A percentile compares a stretch with the other conserved stretches of the same genome.
phyloP scores from a whole-genome alignment of 2,888 invertebrate species.

The Ctena decussata region DNA sequence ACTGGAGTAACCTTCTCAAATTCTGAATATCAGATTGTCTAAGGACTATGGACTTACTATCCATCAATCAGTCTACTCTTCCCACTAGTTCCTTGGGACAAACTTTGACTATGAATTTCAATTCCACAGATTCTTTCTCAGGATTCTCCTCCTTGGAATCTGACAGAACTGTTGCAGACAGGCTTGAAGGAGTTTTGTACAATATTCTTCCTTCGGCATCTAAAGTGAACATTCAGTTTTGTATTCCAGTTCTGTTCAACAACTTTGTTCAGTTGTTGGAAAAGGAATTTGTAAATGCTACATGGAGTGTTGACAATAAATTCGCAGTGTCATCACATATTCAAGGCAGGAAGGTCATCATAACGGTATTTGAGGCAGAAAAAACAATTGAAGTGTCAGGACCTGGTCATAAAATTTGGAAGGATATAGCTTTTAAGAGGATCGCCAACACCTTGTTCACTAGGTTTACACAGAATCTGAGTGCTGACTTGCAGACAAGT shows the following conservation, averaged over 20 bases:
- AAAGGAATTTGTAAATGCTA: neutral
- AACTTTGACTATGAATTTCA: neutral
- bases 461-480: neutral
- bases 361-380: neutral
- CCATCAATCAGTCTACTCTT: no score
- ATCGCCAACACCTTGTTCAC: neutral
- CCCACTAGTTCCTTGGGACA: neutral
- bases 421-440: neutral
- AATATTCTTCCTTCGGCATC: neutral
- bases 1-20: no score
- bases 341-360: neutral
- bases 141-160: neutral
- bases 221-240: neutral
- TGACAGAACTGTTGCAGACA: neutral
- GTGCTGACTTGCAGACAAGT: neutral
- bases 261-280: neutral
- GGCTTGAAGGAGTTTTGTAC: no score
- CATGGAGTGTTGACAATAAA: neutral
- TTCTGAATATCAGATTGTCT: no score
- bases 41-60: no score
- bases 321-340: neutral
- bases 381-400: neutral
- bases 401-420: neutral
- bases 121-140: neutral
- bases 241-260: neutral